A percentile compares a stretch with the other conserved stretches of the same genome.
These are phyloP conservation scores for Enhydra lutris DNA, from an alignment of 2,113 vertebrate species.

Conservation along the genomic window DNA sequence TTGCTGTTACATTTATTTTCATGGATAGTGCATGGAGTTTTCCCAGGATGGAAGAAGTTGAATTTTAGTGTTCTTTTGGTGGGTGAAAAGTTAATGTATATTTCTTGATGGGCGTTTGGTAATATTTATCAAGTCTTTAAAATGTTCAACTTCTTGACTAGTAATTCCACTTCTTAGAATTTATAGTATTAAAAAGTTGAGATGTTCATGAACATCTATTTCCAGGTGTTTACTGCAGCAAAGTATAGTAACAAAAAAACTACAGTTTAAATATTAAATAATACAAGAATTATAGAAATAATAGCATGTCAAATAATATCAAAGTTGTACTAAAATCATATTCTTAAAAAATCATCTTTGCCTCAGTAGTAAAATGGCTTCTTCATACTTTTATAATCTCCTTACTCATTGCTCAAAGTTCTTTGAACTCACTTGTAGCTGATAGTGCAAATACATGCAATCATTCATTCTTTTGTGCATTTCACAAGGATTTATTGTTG, in stretches of 20 bases:
- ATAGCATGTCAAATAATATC: neutral
- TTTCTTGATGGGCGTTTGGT: neutral
- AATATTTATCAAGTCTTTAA: neutral
- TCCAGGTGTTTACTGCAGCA: neutral
- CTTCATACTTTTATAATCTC: neutral
- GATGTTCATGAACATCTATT: neutral
- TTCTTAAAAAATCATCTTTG: neutral
- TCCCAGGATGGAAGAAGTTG: neutral
- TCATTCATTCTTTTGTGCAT: neutral
- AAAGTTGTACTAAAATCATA: neutral
- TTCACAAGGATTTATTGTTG: neutral
- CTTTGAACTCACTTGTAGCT: neutral
- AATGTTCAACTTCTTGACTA: neutral
- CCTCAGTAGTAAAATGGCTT: neutral
- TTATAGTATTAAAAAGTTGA: neutral
- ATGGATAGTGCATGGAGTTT: neutral
- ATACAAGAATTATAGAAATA: neutral
- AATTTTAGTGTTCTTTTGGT: neutral
- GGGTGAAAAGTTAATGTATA: neutral
- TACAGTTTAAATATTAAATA: neutral
- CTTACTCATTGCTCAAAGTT: neutral
- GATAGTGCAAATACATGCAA: neutral
- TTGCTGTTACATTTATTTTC: neutral
- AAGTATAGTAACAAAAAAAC: neutral
- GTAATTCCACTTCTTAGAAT: neutral